Evolutionary conservation across 2,113 vertebrate species (phyloP).

Genomic region (Chamaea fasciata): DNA sequence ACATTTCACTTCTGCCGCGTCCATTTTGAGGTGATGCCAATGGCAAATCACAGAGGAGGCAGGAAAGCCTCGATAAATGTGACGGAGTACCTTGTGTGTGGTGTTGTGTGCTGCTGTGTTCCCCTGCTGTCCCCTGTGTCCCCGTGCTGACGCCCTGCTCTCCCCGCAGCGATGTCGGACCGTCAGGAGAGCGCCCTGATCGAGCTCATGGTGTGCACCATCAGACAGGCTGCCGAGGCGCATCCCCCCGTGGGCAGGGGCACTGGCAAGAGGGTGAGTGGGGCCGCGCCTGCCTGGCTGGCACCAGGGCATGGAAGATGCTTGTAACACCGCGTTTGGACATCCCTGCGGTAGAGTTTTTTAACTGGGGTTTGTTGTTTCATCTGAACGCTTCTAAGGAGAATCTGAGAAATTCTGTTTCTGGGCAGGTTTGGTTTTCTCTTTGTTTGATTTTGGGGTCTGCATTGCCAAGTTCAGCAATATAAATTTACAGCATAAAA

Average conservation of each 20-base stretch:
- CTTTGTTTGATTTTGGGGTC: background rate
- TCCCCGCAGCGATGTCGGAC: slow-evolving; percentile 86
- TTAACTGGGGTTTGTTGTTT: background rate
- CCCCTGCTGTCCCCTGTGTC: background rate
- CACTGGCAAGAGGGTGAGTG: slow-evolving; percentile 92
- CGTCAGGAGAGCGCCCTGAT: slow-evolving; percentile 96
- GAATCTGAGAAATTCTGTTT: background rate
- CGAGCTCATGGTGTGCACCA: slow-evolving; percentile 95
- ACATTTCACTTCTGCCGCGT: background rate
- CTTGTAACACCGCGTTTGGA: background rate
- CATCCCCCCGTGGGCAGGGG: slow-evolving; percentile 97
- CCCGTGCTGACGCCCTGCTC: background rate
- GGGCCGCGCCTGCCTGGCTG: background rate
- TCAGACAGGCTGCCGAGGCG: slow-evolving; percentile 95
- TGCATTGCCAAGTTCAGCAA: background rate
- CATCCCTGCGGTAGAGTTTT: background rate
- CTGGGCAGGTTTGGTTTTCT: background rate
- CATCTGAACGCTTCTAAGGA: background rate
- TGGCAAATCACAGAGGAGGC: background rate
- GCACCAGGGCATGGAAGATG: rapidly evolving
- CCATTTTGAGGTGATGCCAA: background rate
- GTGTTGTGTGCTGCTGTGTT: background rate
- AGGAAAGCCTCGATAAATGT: background rate
- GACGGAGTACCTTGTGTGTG: background rate
- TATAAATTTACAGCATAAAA: background rate